phyloP scores from a whole-genome alignment of 2,113 vertebrate genomes.

The Rana temporaria region DNA sequence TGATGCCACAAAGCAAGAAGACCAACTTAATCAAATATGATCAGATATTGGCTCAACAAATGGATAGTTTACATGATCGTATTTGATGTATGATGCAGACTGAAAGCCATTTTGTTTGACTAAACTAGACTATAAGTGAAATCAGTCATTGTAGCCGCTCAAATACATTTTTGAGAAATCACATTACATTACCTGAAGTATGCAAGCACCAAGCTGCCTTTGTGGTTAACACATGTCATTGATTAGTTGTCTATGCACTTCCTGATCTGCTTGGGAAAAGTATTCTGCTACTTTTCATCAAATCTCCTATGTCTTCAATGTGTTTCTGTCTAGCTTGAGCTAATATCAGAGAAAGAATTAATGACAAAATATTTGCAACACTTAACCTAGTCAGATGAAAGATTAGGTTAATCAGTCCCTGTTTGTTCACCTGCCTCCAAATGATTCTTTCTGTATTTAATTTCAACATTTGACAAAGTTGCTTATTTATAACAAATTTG shows the following conservation, averaged over 20 bases:
- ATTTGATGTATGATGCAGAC: neutral
- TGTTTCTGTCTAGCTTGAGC: neutral
- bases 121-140: neutral
- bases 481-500: too few species aligned
- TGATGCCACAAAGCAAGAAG: conserved; percentile 3
- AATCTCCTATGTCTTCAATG: neutral
- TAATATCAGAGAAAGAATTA: conserved; percentile 18
- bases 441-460: too few species aligned
- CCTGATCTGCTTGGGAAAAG: neutral
- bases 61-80: neutral
- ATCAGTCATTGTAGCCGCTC: neutral
- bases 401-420: conserved; percentile 8
- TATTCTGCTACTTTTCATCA: neutral
- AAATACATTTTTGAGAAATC: neutral
- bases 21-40: conserved; percentile 18
- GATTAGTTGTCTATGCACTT: neutral
- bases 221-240: conserved; percentile 11
- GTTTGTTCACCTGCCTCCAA: neutral
- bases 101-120: neutral
- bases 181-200: neutral
- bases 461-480: too few species aligned
- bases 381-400: conserved; percentile 20
- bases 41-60: conserved; percentile 23
- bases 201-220: neutral
- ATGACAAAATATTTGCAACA: neutral